Evolutionary conservation across 2,888 invertebrate species (phyloP), one percentile per base, ranked within the genome.

Genomic region (Lucinisca nassula): DNA sequence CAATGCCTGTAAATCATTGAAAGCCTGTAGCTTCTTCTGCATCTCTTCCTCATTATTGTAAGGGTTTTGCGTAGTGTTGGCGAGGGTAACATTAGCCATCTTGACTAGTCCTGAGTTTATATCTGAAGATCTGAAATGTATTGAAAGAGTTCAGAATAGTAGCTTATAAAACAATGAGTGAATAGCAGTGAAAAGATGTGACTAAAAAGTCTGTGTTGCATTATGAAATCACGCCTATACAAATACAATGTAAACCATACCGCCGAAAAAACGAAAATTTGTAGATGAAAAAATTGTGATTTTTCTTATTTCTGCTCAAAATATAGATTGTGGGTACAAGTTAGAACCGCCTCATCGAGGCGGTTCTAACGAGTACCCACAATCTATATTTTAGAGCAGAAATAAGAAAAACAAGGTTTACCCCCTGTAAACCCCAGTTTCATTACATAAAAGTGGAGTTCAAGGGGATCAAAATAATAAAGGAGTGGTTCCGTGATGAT

Each of bases 1-100:
- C n/a, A 91, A 24, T 0, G 93, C 93, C 45, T 93, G 90, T 14
- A 91, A 83, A 49, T 92, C 90, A 76, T 93, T 94, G 51, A 92
- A 87, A 0, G 87, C 58, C 3, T 89, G 79, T 35, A 94, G 77
- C 0, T 76, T 76, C n/a, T 74, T 61, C n/a, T 58, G 51, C 4
- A 79, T 73, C 8, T 90, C 83, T 74, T 21, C 27, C 1, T 45
- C 40, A 67, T 21, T 67, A 67, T 21, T 67, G 35, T 67, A 35
- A 35, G 32, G 4, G 17, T 35, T 17, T 21, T 1, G 67, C 17
- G 67, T 35, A 1, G 67, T 35, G 67, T 67, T 67, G n/a, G 35
- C 21, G 10, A 45, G 10, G 8, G 45, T 45, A 45, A 17, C 17
- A 67, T 12, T 10, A 6, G 67, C 67, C 67, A 67, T 67, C 2